Base-by-base conservation (phyloP, 2,888 invertebrate genomes). In the Eupithecia abbreviata region DNA sequence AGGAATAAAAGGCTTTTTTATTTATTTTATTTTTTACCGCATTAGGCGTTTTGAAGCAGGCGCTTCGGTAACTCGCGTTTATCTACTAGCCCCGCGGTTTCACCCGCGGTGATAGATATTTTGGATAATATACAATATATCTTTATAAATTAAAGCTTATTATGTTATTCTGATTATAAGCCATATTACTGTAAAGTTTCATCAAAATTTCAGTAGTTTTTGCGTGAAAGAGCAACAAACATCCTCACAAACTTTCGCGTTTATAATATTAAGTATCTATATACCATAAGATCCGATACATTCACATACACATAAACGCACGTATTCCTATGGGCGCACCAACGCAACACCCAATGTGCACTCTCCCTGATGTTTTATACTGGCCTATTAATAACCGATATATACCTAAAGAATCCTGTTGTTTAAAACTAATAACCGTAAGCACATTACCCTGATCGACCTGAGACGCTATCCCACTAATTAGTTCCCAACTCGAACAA, bases 401-500 rank as follows among this genome's bases (percentile, higher is more conserved):
- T 3, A 58, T 58, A 55, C 55, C 30, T 62, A 71, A 9, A 47
- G 9, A 65, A 66, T 30, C n/a, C 41, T 51, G 15, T 71, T 71
- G 71, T 71, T 58, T 1, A 62, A 30, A 72, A 65, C 67, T 42
- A 66, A 15, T 42, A 66, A 42, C 13, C 13, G 7, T 9, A 77
- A 55, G 68, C 30, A 10, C 55, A 74, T 74, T 74, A 72, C 15
- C 69, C 30, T 70, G 66, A 77, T 73, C 72, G 74, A 67, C 12
- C 43, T 30, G 62, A 7, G n/a, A 9, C 62, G 65, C 41, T 41
- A 5, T 30, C 18, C 62, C 10, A 70, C 74, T 75, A 77, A 75
- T 77, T 75, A 77, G 75, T 75, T 77, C 12, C n/a, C 42, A 51
- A n/a, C 69, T 55, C 6, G 12, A 69, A 62, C 18, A 65, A 72